Percentiles rank a stretch among this genome's conserved stretches.
These are phyloP conservation scores for Drosophila kuntzei DNA, from an alignment of 2,888 invertebrate species.

Conservation along the genomic window DNA sequence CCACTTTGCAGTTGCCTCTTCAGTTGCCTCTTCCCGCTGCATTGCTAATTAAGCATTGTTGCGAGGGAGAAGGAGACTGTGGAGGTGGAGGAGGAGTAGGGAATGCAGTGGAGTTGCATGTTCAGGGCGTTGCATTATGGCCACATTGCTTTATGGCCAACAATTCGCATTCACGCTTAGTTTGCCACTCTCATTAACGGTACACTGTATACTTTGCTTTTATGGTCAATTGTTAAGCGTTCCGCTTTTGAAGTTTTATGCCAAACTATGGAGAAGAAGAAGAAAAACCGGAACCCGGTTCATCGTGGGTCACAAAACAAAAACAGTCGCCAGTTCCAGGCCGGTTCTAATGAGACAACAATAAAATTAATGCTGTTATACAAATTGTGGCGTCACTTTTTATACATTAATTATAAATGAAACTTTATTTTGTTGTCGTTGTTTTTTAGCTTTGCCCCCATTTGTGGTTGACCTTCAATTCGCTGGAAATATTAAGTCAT, in stretches of 20 bases:
- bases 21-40: slow-evolving; percentile 14
- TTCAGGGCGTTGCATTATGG: slow-evolving; percentile 55
- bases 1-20: neutral
- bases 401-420: slow-evolving; percentile 54
- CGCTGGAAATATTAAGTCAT: slow-evolving; percentile 53
- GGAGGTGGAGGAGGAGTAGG: neutral
- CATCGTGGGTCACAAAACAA: slow-evolving; percentile 33
- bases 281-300: slow-evolving; percentile 48
- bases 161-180: slow-evolving; percentile 41
- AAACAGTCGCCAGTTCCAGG: slow-evolving; percentile 12
- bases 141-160: slow-evolving; percentile 38
- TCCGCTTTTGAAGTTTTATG: slow-evolving; percentile 63
- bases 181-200: slow-evolving; percentile 59
- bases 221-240: slow-evolving; percentile 63
- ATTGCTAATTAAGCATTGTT: slow-evolving; percentile 48
- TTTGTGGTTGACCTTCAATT: slow-evolving; percentile 66
- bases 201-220: slow-evolving; percentile 41
- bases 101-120: slow-evolving; percentile 39
- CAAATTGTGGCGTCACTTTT: slow-evolving; percentile 56
- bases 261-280: neutral
- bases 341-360: slow-evolving; percentile 1
- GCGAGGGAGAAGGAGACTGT: neutral
- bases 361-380: slow-evolving; percentile 13
- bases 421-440: slow-evolving; percentile 10
- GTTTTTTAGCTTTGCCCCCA: slow-evolving; percentile 35